These are phyloP conservation scores for Apis mellifera DNA, from an alignment of 1,140 invertebrate species.

Conservation along the genomic window DNA sequence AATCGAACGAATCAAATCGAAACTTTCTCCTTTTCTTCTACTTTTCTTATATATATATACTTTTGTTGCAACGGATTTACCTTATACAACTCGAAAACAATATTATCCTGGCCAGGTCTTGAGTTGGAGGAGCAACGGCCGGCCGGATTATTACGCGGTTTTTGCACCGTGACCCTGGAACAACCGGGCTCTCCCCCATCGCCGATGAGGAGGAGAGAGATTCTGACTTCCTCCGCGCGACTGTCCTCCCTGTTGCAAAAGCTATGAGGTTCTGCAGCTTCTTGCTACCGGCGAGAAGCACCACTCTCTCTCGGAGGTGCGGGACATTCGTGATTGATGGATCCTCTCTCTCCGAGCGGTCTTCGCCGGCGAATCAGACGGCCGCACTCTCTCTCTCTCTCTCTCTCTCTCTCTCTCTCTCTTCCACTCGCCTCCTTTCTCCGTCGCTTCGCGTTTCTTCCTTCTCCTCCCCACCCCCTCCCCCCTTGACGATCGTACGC, in stretches of 20 bases:
- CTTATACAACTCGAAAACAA: slow-evolving; percentile 39
- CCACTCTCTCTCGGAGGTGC: slow-evolving; percentile 66
- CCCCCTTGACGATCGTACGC: slow-evolving; percentile 24
- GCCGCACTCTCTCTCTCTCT: slow-evolving; percentile 59
- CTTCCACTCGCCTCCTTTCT: slow-evolving; percentile 48
- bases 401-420: slow-evolving; percentile 59
- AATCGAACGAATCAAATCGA: not conserved
- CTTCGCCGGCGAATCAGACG: slow-evolving; percentile 68
- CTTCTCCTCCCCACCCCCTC: not conserved
- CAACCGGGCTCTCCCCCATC: slow-evolving; percentile 30
- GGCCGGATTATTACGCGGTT: slow-evolving; percentile 68
- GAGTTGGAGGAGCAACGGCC: slow-evolving; percentile 50
- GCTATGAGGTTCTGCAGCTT: slow-evolving; percentile 69
- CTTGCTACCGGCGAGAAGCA: slow-evolving; percentile 71
- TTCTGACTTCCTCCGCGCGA: slow-evolving; percentile 66
- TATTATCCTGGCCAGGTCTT: slow-evolving; percentile 37
- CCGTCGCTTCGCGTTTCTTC: slow-evolving; percentile 40
- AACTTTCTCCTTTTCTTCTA: not conserved
- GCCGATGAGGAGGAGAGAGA: slow-evolving; percentile 46
- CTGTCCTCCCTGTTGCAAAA: slow-evolving; percentile 61
- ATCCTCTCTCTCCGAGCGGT: slow-evolving; percentile 72
- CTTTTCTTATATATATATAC: no score
- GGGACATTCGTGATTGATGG: slow-evolving; percentile 75
- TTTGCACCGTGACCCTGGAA: slow-evolving; percentile 66
- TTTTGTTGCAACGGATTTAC: not conserved